Evolutionary conservation across 2,113 vertebrate genomes (phyloP), one percentile per base, ranked within the genome.

Genomic region (Rhynchomys soricoides): DNA sequence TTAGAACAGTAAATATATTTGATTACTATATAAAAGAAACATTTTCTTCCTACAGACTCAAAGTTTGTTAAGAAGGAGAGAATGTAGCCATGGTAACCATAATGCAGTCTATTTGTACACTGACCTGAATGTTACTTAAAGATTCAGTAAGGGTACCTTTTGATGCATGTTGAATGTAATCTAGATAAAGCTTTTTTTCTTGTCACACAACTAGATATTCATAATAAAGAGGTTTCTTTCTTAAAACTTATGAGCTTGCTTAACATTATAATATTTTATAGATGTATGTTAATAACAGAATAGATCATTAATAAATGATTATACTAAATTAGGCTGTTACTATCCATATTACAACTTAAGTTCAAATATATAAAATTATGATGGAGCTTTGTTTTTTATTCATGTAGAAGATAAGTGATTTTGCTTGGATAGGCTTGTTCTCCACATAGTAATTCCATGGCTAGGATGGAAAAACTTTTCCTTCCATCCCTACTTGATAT

Each of bases 201-300:
- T 85, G 26, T 62, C 13, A 70, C 19, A 78, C 89, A 62, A 17
- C 34, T 91, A 91, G 86, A 81, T 96, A 92, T 78, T 21, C 50
- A 90, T 88, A 43, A 24, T 89, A 91, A 97, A 71, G 50, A 50
- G 48, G 12, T 75, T 29, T 3, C 24, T 92, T 95, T 94, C 52
- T 96, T 29, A 88, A 89, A 71, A 91, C 73, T 75, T 45, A 64
- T 52, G 37, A 52, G 10, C 37, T 95, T 94, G 29, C 43, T 77
- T 78, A 86, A 37, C 7, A n/a, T 77, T 86, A 21, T 52, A 81
- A 89, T 1, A 31, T 71, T 88, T 93, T 86, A 26, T 78, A 22
- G 26, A 68, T 29, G 73, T 6, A 15, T 93, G 48, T 73, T 78
- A 70, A 55, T 68, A 96, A 88, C 6, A 90, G 81, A 92, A 19